Percentiles rank a stretch among this genome's conserved stretches.
These are phyloP conservation scores for Anthophora plumipes DNA, from an alignment of 2,888 invertebrate genomes.

Conservation along the genomic window DNA sequence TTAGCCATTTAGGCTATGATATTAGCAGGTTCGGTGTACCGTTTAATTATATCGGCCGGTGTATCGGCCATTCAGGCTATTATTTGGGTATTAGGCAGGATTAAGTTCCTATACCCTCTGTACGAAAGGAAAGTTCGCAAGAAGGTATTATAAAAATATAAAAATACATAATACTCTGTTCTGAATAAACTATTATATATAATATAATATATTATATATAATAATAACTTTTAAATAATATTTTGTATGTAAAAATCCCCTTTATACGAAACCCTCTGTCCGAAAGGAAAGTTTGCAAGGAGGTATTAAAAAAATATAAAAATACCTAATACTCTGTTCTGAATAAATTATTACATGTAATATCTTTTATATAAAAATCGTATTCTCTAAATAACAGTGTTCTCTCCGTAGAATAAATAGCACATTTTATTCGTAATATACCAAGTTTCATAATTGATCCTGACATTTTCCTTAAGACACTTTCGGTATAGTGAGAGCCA, in stretches of 20 bases:
- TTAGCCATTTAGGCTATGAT: neutral
- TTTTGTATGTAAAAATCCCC: no score
- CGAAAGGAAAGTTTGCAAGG: neutral
- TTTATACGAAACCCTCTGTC: neutral
- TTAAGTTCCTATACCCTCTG: neutral
- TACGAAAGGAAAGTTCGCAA: no score
- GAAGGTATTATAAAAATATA: neutral
- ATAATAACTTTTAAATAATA: no score
- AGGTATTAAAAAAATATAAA: neutral
- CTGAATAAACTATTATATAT: no score
- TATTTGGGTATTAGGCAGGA: neutral
- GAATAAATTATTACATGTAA: neutral
- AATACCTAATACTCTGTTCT: neutral
- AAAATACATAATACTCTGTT: neutral
- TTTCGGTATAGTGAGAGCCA: neutral
- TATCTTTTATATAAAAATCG: neutral
- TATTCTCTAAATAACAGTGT: no score
- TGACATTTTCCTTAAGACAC: no score
- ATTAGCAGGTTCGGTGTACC: constrained; percentile 3
- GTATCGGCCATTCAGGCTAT: neutral
- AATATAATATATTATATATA: no score
- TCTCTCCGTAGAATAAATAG: no score
- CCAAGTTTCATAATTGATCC: no score
- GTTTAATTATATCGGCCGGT: neutral
- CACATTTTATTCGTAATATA: no score